phyloP scores from a whole-genome alignment of 2,888 invertebrate species.

The Drosophila vallismaia region DNA sequence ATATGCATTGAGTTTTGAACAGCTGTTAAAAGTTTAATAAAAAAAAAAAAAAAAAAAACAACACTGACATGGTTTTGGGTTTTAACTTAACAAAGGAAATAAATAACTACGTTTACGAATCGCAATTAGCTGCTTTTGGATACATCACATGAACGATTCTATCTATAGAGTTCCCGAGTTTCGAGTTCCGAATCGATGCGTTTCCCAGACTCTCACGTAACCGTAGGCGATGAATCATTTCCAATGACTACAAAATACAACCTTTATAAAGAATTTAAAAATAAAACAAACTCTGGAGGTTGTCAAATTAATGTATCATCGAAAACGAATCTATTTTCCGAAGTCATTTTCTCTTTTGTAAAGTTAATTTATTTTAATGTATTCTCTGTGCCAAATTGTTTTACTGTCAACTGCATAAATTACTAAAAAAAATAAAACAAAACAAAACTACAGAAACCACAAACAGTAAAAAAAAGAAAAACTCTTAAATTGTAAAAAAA shows the following conservation, averaged over 20 bases:
- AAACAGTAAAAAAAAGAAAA: neutral
- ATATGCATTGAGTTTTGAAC: slow-evolving; percentile 33
- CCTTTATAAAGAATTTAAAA: slow-evolving; percentile 10
- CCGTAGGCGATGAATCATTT: slow-evolving; percentile 56
- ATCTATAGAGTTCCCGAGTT: slow-evolving; percentile 1
- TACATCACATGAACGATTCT: slow-evolving; percentile 27
- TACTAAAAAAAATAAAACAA: slow-evolving; percentile 18
- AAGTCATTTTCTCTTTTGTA: slow-evolving; percentile 2
- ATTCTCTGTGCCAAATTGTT: slow-evolving; percentile 40
- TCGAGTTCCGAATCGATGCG: neutral
- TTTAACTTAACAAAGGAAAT: slow-evolving; percentile 26
- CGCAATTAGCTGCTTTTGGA: slow-evolving; percentile 56
- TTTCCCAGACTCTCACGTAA: slow-evolving; percentile 34
- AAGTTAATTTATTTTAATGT: slow-evolving; percentile 46
- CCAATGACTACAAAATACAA: slow-evolving; percentile 40
- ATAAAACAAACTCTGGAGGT: neutral
- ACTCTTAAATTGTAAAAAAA: neutral
- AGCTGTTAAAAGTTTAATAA: slow-evolving; percentile 44
- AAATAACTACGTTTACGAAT: slow-evolving; percentile 40
- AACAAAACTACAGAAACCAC: too few species aligned
- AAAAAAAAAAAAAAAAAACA: neutral
- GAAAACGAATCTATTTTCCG: slow-evolving; percentile 1
- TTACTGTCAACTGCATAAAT: slow-evolving; percentile 50
- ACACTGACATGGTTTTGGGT: too few species aligned
- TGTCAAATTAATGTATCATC: slow-evolving; percentile 19